These are phyloP conservation scores for Dolomedes plantarius DNA, from an alignment of 2,888 invertebrate genomes.

Conservation along the genomic window DNA sequence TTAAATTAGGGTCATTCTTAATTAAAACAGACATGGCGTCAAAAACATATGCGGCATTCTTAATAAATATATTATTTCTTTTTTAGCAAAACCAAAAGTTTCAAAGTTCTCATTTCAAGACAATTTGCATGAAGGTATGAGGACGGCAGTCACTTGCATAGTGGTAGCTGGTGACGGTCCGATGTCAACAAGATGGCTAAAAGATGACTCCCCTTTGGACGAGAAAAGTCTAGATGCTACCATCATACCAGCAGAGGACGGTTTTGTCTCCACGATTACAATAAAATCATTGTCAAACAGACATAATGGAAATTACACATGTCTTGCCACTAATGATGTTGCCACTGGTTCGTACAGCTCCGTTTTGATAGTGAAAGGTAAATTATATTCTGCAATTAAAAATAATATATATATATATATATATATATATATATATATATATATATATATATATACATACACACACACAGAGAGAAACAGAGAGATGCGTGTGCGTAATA, in stretches of 20 bases:
- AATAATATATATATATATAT: too few relatives aligned
- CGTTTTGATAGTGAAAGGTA: constrained; percentile 72
- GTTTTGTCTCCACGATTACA: constrained; percentile 75
- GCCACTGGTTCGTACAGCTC: constrained; percentile 75
- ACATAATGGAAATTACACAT: constrained; percentile 76
- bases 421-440: too few relatives aligned
- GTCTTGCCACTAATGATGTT: constrained; percentile 75
- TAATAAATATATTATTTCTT: too few relatives aligned
- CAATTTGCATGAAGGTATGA: constrained; percentile 67
- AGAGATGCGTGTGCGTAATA: too few relatives aligned
- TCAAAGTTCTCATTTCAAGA: constrained; percentile 66
- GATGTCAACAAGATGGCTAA: constrained; percentile 77
- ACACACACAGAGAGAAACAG: too few relatives aligned
- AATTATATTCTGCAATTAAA: not conserved
- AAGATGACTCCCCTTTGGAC: constrained; percentile 76
- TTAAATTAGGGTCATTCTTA: too few relatives aligned
- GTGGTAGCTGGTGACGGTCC: constrained; percentile 74
- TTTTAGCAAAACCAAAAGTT: constrained; percentile 60
- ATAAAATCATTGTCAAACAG: constrained; percentile 76
- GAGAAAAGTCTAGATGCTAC: constrained; percentile 36
- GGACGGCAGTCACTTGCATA: constrained; percentile 66
- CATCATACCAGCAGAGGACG: constrained; percentile 68
- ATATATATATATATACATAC: too few relatives aligned
- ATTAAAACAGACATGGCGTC: too few relatives aligned
- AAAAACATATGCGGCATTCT: too few relatives aligned